phyloP scores from a whole-genome alignment of 2,888 invertebrate species.

The Apamea monoglypha region DNA sequence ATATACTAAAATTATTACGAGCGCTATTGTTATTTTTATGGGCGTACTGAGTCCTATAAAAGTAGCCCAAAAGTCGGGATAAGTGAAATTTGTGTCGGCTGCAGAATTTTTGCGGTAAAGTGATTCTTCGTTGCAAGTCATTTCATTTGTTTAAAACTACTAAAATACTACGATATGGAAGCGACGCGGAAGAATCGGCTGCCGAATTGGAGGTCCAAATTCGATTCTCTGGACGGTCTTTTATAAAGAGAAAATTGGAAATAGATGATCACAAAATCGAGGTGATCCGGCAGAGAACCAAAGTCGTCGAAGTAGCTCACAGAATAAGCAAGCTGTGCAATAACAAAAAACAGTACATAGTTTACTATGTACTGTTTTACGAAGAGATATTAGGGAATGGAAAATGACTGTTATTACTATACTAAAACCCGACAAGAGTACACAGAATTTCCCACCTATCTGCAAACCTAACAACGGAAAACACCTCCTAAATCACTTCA shows the following conservation, averaged over 20 bases:
- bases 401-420: background rate
- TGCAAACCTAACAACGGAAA: background rate
- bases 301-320: too few species aligned
- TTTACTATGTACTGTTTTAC: too few species aligned
- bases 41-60: conserved; percentile 25
- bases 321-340: background rate
- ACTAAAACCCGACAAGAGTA: background rate
- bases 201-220: background rate
- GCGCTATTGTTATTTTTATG: conserved; percentile 48
- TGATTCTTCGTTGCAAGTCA: conserved; percentile 14
- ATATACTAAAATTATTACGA: conserved; percentile 26
- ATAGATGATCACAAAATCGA: background rate
- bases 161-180: background rate
- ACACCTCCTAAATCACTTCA: conserved; percentile 11
- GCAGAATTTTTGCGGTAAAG: conserved; percentile 17
- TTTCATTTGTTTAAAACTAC: conserved; percentile 21
- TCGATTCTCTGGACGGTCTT: background rate
- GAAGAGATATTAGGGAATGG: background rate
- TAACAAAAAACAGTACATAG: background rate
- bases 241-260: background rate
- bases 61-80: conserved; percentile 21
- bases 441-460: background rate
- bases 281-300: too few species aligned
- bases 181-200: background rate
- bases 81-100: conserved; percentile 36